A percentile compares a stretch with the other conserved stretches of the same genome.
These are phyloP conservation scores for Electrona antarctica DNA, from an alignment of 2,113 vertebrate genomes.

Conservation along the genomic window DNA sequence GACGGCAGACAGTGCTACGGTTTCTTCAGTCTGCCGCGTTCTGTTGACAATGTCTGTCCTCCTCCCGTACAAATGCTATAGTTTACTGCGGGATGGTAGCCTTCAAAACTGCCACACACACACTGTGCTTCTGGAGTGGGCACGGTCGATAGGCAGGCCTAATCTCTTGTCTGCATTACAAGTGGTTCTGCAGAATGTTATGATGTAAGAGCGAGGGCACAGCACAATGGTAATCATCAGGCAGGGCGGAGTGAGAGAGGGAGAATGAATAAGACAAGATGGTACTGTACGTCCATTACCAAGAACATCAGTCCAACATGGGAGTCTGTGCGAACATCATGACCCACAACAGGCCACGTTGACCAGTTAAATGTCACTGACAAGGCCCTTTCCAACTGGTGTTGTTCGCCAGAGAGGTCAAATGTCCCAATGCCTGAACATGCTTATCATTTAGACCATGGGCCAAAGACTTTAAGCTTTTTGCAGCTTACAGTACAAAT, in stretches of 20 bases:
- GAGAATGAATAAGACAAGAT: not conserved
- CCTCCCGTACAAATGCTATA: conserved; percentile 8
- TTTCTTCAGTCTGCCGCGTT: not conserved
- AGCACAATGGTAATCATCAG: not conserved
- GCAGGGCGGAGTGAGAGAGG: conserved; percentile 2
- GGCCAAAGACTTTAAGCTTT: conserved; percentile 44
- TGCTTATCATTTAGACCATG: conserved; percentile 41
- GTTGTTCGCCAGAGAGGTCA: conserved; percentile 27
- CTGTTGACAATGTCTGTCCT: not conserved
- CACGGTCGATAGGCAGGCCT: conserved; percentile 30
- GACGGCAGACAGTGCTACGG: not conserved
- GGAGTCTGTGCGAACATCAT: not conserved
- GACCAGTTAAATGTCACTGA: conserved; percentile 35
- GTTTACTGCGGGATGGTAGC: not conserved
- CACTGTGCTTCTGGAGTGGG: conserved; percentile 2
- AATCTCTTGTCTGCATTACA: conserved; percentile 43
- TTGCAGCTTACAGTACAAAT: conserved; percentile 47
- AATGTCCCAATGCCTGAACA: conserved; percentile 33
- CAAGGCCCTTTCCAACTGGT: conserved; percentile 5
- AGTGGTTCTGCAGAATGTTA: conserved; percentile 28
- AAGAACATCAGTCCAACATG: conserved; percentile 2
- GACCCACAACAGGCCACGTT: conserved; percentile 20
- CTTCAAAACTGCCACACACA: conserved; percentile 5
- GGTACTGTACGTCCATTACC: not conserved
- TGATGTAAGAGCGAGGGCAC: conserved; percentile 44